Evolutionary conservation across 2,888 invertebrate species (phyloP).

Genomic region (Drepanosiphum platanoidis): DNA sequence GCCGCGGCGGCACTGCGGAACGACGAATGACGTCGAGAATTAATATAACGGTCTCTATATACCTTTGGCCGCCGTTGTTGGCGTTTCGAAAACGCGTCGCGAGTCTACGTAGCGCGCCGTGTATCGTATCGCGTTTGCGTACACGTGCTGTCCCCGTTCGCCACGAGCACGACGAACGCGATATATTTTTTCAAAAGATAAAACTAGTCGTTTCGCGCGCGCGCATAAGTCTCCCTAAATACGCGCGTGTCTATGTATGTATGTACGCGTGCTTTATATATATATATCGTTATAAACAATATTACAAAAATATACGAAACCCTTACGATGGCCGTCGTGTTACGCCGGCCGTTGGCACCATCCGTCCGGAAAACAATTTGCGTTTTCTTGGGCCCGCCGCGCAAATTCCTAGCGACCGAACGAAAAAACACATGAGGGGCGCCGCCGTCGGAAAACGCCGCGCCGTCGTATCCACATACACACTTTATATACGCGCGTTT

Average conservation of each 20-base stretch:
- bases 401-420: too few relatives aligned
- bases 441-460: too few relatives aligned
- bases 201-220: neutral
- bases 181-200: too few relatives aligned
- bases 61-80: neutral
- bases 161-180: neutral
- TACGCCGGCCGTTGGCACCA: neutral
- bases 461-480: too few relatives aligned
- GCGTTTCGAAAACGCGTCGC: conserved; percentile 1
- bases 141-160: neutral
- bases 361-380: neutral
- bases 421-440: too few relatives aligned
- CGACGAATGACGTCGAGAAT: too few relatives aligned
- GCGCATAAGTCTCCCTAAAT: neutral
- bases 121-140: neutral
- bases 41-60: too few relatives aligned
- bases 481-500: too few relatives aligned
- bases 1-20: too few relatives aligned
- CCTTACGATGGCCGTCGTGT: neutral
- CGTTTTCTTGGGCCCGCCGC: too few relatives aligned
- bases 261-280: neutral
- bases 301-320: neutral
- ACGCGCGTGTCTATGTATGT: neutral
- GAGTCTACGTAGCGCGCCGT: neutral
- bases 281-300: neutral